These are phyloP conservation scores for Drosophila busckii DNA, from an alignment of 1,140 invertebrate species.

Conservation along the genomic window DNA sequence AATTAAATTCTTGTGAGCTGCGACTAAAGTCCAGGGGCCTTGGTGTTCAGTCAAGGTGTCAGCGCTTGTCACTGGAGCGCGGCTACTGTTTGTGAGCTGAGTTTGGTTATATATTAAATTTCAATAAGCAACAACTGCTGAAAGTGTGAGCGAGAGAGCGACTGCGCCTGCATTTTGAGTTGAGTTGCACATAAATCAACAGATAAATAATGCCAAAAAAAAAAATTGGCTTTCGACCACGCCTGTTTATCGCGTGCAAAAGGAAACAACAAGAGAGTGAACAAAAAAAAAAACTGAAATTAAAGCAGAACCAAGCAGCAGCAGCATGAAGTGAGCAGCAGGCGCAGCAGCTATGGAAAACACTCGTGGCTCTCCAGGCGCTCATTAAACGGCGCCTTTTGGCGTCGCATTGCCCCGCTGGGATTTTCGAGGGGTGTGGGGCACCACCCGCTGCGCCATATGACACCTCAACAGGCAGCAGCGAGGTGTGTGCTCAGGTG, in stretches of 20 bases:
- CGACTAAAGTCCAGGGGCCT: too few species aligned
- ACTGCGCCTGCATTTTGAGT: slow-evolving; percentile 17
- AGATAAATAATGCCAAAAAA: slow-evolving; percentile 59
- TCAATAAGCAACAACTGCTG: slow-evolving; percentile 33
- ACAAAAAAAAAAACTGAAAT: background rate
- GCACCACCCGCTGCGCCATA: slow-evolving; percentile 64
- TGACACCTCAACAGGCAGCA: slow-evolving; percentile 43
- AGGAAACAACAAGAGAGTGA: background rate
- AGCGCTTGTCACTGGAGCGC: slow-evolving; percentile 56
- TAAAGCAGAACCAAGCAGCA: background rate
- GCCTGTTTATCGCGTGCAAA: slow-evolving; percentile 60
- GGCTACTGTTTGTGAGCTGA: slow-evolving; percentile 49
- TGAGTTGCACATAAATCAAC: slow-evolving; percentile 53
- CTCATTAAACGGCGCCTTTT: slow-evolving; percentile 70
- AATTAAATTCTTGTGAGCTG: slow-evolving; percentile 54
- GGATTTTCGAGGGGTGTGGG: slow-evolving; percentile 46
- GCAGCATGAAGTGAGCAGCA: slow-evolving; percentile 5
- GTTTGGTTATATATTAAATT: slow-evolving; percentile 59
- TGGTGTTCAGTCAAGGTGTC: slow-evolving; percentile 73
- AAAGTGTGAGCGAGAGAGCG: background rate
- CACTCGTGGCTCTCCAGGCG: slow-evolving; percentile 50
- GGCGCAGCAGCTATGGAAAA: background rate
- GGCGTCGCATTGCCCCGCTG: slow-evolving; percentile 60
- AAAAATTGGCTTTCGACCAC: slow-evolving; percentile 58
- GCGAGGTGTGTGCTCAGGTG: slow-evolving; percentile 52